phyloP scores from a whole-genome alignment of 2,888 invertebrate genomes.

The Cenopis cana region DNA sequence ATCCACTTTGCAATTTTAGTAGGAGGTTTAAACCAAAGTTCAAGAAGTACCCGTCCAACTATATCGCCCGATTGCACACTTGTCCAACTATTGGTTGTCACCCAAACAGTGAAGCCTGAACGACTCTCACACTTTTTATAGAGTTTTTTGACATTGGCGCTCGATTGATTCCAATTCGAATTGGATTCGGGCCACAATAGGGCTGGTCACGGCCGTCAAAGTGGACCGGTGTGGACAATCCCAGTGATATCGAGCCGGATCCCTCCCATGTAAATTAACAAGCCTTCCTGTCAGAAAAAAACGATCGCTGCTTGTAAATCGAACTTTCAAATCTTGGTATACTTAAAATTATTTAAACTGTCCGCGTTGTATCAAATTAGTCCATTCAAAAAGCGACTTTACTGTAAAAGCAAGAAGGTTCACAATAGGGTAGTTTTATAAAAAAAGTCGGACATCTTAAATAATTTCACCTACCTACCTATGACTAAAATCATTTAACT shows the following conservation, averaged over 20 bases:
- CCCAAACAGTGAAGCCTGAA: constrained; percentile 65
- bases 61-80: constrained; percentile 61
- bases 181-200: constrained; percentile 69
- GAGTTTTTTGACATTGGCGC: constrained; percentile 69
- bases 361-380: too few species aligned
- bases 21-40: constrained; percentile 44
- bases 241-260: constrained; percentile 49
- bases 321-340: background rate
- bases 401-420: too few species aligned
- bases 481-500: too few species aligned
- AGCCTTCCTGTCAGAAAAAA: constrained; percentile 56
- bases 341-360: background rate
- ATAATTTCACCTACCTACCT: too few species aligned
- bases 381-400: too few species aligned
- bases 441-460: too few species aligned
- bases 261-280: constrained; percentile 54
- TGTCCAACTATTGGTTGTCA: constrained; percentile 65
- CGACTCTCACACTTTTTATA: constrained; percentile 72
- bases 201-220: constrained; percentile 71
- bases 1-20: too few species aligned
- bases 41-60: constrained; percentile 53
- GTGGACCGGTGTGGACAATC: constrained; percentile 65
- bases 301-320: constrained; percentile 2
- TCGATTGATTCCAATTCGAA: constrained; percentile 71
- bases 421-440: too few species aligned